Base-by-base conservation (phyloP, 2,113 vertebrate genomes). In the Peromyscus maniculatus region DNA sequence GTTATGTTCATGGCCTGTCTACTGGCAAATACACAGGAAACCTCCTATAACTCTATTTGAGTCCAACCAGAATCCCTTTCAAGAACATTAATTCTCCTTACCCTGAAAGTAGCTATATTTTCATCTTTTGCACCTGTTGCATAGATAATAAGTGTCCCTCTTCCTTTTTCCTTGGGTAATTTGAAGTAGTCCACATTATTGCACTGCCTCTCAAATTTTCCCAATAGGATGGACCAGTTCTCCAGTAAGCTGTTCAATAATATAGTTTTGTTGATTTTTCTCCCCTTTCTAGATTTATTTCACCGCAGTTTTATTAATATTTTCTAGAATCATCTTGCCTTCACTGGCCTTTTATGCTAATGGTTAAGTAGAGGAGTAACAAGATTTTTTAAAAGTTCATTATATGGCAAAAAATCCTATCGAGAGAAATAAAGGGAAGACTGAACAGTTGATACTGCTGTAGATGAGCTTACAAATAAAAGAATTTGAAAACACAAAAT, bases 251-350 rank as follows among this genome's bases (percentile, higher is more conserved):
- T 55, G 17, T 21, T 80, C 6, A 78, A 39, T 39, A 82, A 64
- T 24, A 4, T 57, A 52, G 7, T 5, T 6, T 28, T 86, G 4
- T 19, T 52, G 36, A 64, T 15, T 67, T 55, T 74, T 43, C 26
- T 84, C 52, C 2, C 0, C 7, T 59, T 69, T 19, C 1, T 0
- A 83, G 24, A 13, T 62, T 74, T 91, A 89, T 7, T 64, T 55
- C 2, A 6, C 1, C 1, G 21, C 2, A 82, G n/a, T 4, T 6
- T 28, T 46, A 33, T 0, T 88, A 46, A 10, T 15, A 26, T 17
- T 43, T 94, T 93, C 31, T 74, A 49, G 26, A 92, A 84, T 94
- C 16, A 43, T 83, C 15, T 31, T 66, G 13, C 1, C 39, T 7
- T 86, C 39, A 31, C 8, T 21, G 7, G 15, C 7, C 2, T 46